Conservation (phyloP, 2,888 invertebrate genomes). For the Pammene aurita region DNA sequence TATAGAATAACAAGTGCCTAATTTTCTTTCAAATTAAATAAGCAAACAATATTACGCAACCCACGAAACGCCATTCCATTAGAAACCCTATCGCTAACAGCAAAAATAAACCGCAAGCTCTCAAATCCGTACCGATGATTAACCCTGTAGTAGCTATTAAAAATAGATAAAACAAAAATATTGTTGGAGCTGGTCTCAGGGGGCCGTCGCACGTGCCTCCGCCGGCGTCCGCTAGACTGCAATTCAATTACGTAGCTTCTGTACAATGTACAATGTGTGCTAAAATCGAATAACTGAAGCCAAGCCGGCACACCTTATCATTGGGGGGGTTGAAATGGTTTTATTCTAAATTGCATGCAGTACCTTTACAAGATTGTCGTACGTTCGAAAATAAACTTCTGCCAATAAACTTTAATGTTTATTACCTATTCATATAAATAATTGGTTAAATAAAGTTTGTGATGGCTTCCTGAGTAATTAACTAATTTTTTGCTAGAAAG, state of each 20-base stretch:
- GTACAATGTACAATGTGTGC: constrained; percentile 53
- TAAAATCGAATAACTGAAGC: constrained; percentile 62
- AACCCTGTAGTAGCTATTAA: constrained; percentile 73
- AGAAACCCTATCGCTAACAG: constrained; percentile 39
- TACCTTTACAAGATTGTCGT: constrained; percentile 18
- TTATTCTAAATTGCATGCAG: constrained; percentile 27
- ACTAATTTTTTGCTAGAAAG: neutral
- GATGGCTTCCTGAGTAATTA: neutral
- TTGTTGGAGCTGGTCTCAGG: constrained; percentile 63
- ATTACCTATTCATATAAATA: too few species aligned
- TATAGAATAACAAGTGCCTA: constrained; percentile 35
- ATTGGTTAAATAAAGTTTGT: too few species aligned
- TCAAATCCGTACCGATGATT: constrained; percentile 70
- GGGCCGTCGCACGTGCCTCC: constrained; percentile 61
- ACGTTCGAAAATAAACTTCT: neutral
- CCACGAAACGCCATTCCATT: constrained; percentile 30
- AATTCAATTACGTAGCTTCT: constrained; percentile 73
- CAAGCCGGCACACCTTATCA: constrained; percentile 46
- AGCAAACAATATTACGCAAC: constrained; percentile 37
- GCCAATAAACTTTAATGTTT: too few species aligned
- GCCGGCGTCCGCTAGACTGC: constrained; percentile 60
- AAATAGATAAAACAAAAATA: constrained; percentile 79
- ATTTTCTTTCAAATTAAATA: constrained; percentile 37
- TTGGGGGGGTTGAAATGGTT: constrained; percentile 34
- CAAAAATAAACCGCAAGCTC: constrained; percentile 58